Evolutionary conservation across 2,888 invertebrate genomes (phyloP), one percentile per base, ranked within the genome.

Genomic region (Diachrysia chrysitis): DNA sequence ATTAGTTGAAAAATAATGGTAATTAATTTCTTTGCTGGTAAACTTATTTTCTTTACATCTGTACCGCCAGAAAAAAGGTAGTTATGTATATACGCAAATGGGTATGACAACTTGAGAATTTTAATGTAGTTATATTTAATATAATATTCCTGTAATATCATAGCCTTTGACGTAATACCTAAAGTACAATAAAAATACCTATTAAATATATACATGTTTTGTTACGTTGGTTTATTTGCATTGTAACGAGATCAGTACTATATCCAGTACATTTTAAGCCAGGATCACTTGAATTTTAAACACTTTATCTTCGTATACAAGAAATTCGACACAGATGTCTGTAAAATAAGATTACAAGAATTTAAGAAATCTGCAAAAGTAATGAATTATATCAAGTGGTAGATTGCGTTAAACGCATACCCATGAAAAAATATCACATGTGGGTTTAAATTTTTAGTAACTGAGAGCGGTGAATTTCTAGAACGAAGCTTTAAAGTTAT

Each of bases 151-250:
- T 65, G 54, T 65, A 78, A 61, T 53, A 65, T 69, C 61, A 60
- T 74, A 74, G 68, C 58, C 57, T 68, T 63, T 58, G 58, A 67
- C 46, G 48, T 72, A 78, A 69, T 78, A 81, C 63, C 75, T 72
- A 61, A 56, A 58, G 48, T 71, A 73, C 32, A 64, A 61, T 69
- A 69, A 72, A 51, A 51, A 69, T 58, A 66, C 37, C 58, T 65
- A 61, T 53, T 58, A 57, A 51, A 66, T 65, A 63, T 66, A 51
- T 67, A 62, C 54, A 60, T 61, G 56, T 58, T 76, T 42, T 57
- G 29, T 61, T 51, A 54, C 14, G 37, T 57, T 65, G 29, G 42
- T 54, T 67, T 65, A 63, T 51, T 78, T 64, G 66, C 64, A 78
- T 74, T 74, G 46, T 61, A 71, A 57, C 72, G 77, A 59, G 63